Conservation (phyloP, 2,113 vertebrate species). For the Pyxicephalus adspersus region DNA sequence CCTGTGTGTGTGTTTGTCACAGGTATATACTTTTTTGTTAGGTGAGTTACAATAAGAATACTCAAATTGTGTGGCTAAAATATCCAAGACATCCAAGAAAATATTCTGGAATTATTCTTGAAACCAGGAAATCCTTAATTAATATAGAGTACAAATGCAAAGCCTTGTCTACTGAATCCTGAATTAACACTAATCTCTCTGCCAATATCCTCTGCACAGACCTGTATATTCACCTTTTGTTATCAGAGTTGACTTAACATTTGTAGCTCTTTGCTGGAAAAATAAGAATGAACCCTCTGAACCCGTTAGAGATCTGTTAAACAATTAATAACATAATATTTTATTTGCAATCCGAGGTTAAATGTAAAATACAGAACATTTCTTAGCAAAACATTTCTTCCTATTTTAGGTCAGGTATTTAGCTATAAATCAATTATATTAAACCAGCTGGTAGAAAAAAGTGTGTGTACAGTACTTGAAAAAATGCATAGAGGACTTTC, state of each 20-base stretch:
- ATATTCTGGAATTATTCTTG: conserved; percentile 18
- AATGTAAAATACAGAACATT: too few species aligned
- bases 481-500: too few species aligned
- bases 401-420: too few species aligned
- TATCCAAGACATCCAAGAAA: not conserved
- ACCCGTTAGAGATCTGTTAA: not conserved
- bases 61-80: not conserved
- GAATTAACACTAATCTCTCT: conserved; percentile 25
- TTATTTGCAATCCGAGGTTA: not conserved
- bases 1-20: too few species aligned
- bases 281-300: not conserved
- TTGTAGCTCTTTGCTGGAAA: not conserved
- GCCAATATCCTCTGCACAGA: conserved; percentile 12
- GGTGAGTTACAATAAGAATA: not conserved
- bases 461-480: too few species aligned
- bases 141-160: conserved; percentile 22
- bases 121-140: conserved; percentile 40
- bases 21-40: too few species aligned
- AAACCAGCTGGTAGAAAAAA: too few species aligned
- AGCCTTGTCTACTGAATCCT: conserved; percentile 27
- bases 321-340: not conserved
- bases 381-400: too few species aligned
- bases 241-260: conserved; percentile 11
- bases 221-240: not conserved
- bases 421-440: too few species aligned